Evolutionary conservation across 2,888 invertebrate genomes (phyloP).

Genomic region (Lasioglossum malachurum): DNA sequence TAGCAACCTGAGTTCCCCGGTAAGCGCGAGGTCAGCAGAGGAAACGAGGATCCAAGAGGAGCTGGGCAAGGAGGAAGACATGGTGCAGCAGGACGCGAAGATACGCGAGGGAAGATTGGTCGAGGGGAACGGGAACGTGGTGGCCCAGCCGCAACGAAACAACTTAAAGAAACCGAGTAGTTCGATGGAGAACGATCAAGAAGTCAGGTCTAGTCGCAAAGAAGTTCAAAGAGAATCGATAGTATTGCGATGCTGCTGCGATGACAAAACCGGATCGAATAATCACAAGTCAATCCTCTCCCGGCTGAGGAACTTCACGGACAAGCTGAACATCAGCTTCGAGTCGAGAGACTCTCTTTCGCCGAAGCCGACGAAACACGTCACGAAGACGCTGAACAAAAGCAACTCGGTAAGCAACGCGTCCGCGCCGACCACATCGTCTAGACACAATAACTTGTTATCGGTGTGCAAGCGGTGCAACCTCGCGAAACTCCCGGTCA

Average conservation of each 20-base stretch:
- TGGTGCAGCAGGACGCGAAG: slow-evolving; percentile 42
- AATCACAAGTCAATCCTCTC: slow-evolving; percentile 85
- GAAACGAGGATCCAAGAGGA: slow-evolving; percentile 79
- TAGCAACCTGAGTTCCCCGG: slow-evolving; percentile 81
- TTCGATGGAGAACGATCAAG: slow-evolving; percentile 59
- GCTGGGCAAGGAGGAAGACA: slow-evolving; percentile 75
- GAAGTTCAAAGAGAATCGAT: slow-evolving; percentile 62
- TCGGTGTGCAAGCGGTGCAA: slow-evolving; percentile 80
- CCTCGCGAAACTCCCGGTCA: slow-evolving; percentile 68
- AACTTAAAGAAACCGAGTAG: slow-evolving; percentile 63
- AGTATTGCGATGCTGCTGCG: slow-evolving; percentile 77
- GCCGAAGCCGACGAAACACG: slow-evolving; percentile 73
- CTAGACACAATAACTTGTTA: slow-evolving; percentile 66
- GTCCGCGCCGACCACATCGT: slow-evolving; percentile 46
- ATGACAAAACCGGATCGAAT: slow-evolving; percentile 79
- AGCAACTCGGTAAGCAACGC: slow-evolving; percentile 76
- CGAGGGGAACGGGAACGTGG: slow-evolving; percentile 77
- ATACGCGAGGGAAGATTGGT: slow-evolving; percentile 36
- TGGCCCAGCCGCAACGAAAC: slow-evolving; percentile 65
- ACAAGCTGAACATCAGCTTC: slow-evolving; percentile 86
- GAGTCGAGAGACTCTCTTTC: slow-evolving; percentile 83
- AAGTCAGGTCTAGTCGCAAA: slow-evolving; percentile 59
- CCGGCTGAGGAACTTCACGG: slow-evolving; percentile 86
- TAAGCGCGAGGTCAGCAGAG: slow-evolving; percentile 80
- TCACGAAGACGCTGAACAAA: slow-evolving; percentile 75